Conservation (phyloP, 2,888 invertebrate genomes). For the Lasioglossum figueresi region DNA sequence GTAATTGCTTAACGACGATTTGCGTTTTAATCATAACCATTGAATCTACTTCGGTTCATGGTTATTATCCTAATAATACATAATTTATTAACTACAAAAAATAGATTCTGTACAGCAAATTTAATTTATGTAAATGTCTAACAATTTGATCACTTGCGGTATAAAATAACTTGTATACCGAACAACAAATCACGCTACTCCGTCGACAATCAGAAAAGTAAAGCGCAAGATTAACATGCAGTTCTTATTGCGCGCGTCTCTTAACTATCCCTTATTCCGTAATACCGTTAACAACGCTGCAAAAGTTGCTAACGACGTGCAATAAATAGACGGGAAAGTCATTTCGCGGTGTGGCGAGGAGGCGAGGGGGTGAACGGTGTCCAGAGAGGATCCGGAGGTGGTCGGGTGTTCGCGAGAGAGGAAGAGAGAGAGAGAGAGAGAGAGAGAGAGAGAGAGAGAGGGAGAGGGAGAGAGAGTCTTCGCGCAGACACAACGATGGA, state of each 20-base stretch:
- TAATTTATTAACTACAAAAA: too few species aligned
- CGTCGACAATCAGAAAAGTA: background rate
- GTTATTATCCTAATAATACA: background rate
- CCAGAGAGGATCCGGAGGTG: background rate
- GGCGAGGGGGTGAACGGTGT: slow-evolving; percentile 18
- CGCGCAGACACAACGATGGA: slow-evolving; percentile 42
- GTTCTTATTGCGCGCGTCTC: background rate
- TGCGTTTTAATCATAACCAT: background rate
- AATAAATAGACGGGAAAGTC: slow-evolving; percentile 7
- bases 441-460: background rate
- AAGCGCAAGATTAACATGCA: background rate
- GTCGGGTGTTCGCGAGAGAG: background rate
- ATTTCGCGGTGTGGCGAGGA: background rate
- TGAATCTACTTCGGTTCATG: background rate
- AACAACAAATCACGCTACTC: background rate
- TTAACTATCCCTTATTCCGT: background rate
- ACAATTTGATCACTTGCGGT: background rate
- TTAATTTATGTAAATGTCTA: background rate
- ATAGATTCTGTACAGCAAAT: background rate
- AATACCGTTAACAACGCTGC: background rate
- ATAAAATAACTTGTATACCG: background rate
- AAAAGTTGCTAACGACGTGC: background rate
- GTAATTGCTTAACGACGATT: background rate
- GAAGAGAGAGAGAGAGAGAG: background rate
- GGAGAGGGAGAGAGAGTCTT: background rate